Evolutionary conservation across 2,797 vertebrate genomes (phyloP).

Genomic region (Thalassophryne amazonica): DNA sequence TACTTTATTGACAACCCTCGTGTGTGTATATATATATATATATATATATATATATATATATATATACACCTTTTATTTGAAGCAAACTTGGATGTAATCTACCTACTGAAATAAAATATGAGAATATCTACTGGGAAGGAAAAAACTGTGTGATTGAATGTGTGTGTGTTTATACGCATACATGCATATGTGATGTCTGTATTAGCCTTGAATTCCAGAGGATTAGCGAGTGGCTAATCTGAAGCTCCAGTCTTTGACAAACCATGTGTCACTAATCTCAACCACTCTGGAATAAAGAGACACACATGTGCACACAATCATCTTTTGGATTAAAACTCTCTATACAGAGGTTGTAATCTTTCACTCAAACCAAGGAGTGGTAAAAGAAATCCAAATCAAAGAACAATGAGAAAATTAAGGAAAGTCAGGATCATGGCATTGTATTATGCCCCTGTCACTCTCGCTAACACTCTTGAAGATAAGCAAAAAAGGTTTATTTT

Average conservation of each 20-base stretch:
- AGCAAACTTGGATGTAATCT: conserved; percentile 22
- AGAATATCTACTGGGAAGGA: not conserved
- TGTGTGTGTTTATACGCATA: conserved; percentile 2
- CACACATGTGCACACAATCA: conserved; percentile 49
- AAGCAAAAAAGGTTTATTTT: conserved; percentile 14
- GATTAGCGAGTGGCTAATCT: conserved; percentile 73
- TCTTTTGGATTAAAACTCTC: conserved; percentile 53
- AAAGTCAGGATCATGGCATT: not conserved
- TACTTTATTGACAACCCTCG: no score
- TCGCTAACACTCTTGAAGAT: not conserved
- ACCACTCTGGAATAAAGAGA: conserved; percentile 59
- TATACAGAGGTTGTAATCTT: conserved; percentile 37
- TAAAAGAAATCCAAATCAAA: not conserved
- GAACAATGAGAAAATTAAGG: conserved; percentile 6
- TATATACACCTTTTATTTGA: conserved; percentile 14
- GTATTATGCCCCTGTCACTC: not conserved
- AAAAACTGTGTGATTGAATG: conserved; percentile 4
- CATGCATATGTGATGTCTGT: conserved; percentile 65
- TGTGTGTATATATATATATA: no score
- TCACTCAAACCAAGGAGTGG: conserved; percentile 13
- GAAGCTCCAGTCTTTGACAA: conserved; percentile 72
- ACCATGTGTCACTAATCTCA: conserved; percentile 76
- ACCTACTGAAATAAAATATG: not conserved
- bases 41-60: no score
- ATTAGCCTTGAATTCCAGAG: conserved; percentile 63